Conservation (phyloP, 2,888 invertebrate species). For the Tillus elongatus region DNA sequence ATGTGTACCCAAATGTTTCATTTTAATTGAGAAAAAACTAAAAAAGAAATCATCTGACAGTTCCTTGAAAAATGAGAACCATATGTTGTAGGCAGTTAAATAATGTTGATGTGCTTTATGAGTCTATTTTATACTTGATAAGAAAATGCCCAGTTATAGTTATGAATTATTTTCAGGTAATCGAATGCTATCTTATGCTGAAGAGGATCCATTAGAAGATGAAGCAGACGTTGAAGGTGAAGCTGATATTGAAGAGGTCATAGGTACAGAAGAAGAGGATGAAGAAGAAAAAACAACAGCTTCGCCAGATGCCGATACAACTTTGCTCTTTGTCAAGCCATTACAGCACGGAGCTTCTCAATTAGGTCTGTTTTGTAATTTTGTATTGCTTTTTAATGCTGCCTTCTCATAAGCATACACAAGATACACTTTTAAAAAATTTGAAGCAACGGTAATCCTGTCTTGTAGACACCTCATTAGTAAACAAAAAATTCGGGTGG, state of each 20-base stretch:
- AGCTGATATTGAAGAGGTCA: slow-evolving; percentile 50
- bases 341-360: slow-evolving; percentile 52
- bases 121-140: no score
- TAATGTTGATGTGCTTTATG: no score
- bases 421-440: slow-evolving; percentile 1
- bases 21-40: no score
- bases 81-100: no score
- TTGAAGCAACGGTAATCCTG: no score
- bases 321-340: slow-evolving; percentile 81
- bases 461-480: no score
- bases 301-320: slow-evolving; percentile 87
- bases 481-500: no score
- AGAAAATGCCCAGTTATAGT: no score
- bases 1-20: no score
- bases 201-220: slow-evolving; percentile 62
- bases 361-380: slow-evolving; percentile 48
- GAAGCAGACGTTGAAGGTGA: slow-evolving; percentile 60
- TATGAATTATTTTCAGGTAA: no score
- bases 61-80: no score
- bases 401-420: not conserved
- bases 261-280: slow-evolving; percentile 50
- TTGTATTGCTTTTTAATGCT: slow-evolving; percentile 8
- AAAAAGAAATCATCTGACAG: no score
- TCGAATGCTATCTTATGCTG: slow-evolving; percentile 49
- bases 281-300: slow-evolving; percentile 60